Base-by-base conservation (phyloP, 2,113 vertebrate genomes). In the Lipophrys pholis region DNA sequence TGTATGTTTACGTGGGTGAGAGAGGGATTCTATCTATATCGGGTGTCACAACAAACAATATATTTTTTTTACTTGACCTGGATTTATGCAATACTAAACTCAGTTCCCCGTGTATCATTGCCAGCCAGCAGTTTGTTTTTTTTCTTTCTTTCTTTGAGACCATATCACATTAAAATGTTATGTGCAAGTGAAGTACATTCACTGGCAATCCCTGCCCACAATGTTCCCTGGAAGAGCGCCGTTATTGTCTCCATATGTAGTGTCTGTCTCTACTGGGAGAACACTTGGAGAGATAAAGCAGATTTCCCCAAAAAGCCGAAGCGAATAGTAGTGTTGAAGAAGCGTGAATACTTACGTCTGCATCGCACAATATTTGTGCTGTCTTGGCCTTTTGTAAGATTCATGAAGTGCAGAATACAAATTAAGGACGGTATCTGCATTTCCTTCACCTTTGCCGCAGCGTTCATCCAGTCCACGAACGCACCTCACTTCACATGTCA, bases 401-500 rank as follows among this genome's bases (percentile, higher is more conserved):
- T 70, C 63, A 77, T 38, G 1, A 83, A 21, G 65, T 87, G 75
- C 61, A 89, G 68, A 66, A 91, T 69, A 63, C 70, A 91, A 76
- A 91, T 76, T 0, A 89, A 55, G 2, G n/a, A 71, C 0, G 14
- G 38, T 16, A 69, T 57, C 46, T 40, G 36, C 89, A 91, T 45
- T 86, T 88, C 59, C 71, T 73, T 62, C 48, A 5, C 71, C 63
- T 61, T 80, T 46, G 73, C 74, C 11, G 15, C 10, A 2, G 4
- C 62, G 67, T 65, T 6, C 11, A 76, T 77, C 61, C 81, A 73
- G 53, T 75, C 65, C 45, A 11, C 30, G 70, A 7, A 43, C 41
- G 12, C 36, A 7, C 45, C 45, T 71, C 14, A 11, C 60, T 41
- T 67, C 62, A 78, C 73, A 78, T 79, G 61, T 36, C 36, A 46